Conservation (phyloP, 2,888 invertebrate genomes). For the Adineta ricciae region DNA sequence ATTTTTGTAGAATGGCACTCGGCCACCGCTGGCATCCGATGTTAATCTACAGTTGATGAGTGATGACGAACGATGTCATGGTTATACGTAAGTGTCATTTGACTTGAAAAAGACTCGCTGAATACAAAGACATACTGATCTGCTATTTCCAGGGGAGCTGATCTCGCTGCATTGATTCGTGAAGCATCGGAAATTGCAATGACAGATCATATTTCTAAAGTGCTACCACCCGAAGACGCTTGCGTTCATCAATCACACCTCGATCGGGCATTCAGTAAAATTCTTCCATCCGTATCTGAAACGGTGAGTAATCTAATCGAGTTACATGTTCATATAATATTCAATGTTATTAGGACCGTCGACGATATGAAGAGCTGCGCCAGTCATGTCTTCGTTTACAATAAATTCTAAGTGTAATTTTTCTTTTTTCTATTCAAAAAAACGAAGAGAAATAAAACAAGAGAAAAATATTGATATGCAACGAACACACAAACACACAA, state of each 20-base stretch:
- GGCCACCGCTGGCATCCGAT: slow-evolving; percentile 65
- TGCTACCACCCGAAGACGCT: slow-evolving; percentile 20
- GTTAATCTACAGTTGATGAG: slow-evolving; percentile 62
- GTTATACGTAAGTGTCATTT: slow-evolving; percentile 59
- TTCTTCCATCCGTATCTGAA: slow-evolving; percentile 72
- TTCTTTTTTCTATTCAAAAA: not conserved
- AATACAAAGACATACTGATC: too few species aligned
- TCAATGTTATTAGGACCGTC: not conserved
- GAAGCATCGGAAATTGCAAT: slow-evolving; percentile 74
- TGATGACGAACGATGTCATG: slow-evolving; percentile 60
- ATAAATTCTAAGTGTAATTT: not conserved
- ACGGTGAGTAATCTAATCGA: slow-evolving; percentile 39
- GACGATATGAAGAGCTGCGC: slow-evolving; percentile 15
- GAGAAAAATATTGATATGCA: not conserved
- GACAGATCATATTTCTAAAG: slow-evolving; percentile 59
- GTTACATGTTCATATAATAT: not conserved
- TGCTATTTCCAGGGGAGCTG: slow-evolving; percentile 62
- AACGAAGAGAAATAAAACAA: not conserved
- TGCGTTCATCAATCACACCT: slow-evolving; percentile 57
- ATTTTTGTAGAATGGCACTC: slow-evolving; percentile 63
- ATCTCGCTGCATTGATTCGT: slow-evolving; percentile 74
- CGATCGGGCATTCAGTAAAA: slow-evolving; percentile 63
- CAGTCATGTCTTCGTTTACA: not conserved
- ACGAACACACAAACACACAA: not conserved
- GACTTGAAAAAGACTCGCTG: too few species aligned